Percentiles rank a stretch among this genome's conserved stretches.
Evolutionary conservation across 1,140 invertebrate genomes (phyloP).

Genomic region (Dendroctonus valens): DNA sequence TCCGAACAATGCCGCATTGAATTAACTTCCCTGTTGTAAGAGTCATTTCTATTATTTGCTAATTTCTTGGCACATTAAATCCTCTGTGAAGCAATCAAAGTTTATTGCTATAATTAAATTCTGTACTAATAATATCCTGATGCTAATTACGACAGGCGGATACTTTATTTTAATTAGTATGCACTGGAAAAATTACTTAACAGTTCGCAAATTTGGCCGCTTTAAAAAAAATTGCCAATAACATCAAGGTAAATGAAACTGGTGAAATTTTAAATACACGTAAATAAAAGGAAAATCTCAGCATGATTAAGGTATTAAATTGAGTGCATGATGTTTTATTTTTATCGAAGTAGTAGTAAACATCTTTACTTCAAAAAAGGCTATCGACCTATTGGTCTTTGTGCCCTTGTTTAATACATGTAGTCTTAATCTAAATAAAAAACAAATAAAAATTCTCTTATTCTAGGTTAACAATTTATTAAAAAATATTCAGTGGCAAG

Average conservation of each 20-base stretch:
- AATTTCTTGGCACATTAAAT: background rate
- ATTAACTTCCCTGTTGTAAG: too few relatives aligned
- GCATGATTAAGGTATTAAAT: too few relatives aligned
- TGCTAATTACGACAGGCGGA: background rate
- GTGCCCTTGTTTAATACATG: too few relatives aligned
- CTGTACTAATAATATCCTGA: background rate
- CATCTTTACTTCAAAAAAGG: too few relatives aligned
- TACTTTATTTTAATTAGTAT: background rate
- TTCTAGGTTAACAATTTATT: too few relatives aligned
- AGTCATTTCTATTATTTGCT: background rate
- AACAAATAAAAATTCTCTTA: too few relatives aligned
- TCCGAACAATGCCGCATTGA: too few relatives aligned
- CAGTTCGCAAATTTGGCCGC: background rate
- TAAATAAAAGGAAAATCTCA: background rate
- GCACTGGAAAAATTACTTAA: background rate
- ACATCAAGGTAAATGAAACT: background rate
- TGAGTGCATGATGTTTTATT: too few relatives aligned
- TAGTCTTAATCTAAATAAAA: too few relatives aligned
- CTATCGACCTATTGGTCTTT: too few relatives aligned
- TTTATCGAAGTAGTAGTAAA: too few relatives aligned
- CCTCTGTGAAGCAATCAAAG: background rate
- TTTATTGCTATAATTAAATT: constrained; percentile 2
- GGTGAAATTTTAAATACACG: background rate
- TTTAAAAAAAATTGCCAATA: background rate
- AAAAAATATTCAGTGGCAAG: too few relatives aligned